Evolutionary conservation across 2,888 invertebrate genomes (phyloP).

Genomic region (Pollenia griseotomentosa): DNA sequence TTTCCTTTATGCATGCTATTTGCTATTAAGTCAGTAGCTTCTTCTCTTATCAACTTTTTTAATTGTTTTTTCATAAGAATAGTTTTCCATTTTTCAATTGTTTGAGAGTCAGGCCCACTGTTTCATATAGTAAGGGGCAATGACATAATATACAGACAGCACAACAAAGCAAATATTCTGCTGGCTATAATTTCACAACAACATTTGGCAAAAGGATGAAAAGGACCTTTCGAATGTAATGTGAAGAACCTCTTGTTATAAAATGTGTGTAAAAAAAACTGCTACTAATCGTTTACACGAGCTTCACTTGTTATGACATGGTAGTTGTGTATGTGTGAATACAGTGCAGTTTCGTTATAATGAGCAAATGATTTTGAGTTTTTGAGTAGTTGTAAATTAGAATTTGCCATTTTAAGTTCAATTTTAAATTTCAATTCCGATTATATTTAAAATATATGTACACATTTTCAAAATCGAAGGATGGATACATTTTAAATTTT

Average conservation of each 20-base stretch:
- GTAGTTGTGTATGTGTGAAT: background rate
- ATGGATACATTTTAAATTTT: too few relatives aligned
- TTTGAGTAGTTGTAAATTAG: too few relatives aligned
- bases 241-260: constrained; percentile 47
- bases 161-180: constrained; percentile 27
- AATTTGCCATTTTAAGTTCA: too few relatives aligned
- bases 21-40: too few relatives aligned
- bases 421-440: too few relatives aligned
- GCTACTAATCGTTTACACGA: constrained; percentile 43
- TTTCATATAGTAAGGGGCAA: constrained; percentile 32
- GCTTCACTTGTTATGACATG: constrained; percentile 24
- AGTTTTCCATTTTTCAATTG: background rate
- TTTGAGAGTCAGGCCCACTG: constrained; percentile 33
- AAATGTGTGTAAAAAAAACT: background rate
- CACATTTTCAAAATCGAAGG: too few relatives aligned
- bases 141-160: constrained; percentile 59
- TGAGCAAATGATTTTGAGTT: background rate
- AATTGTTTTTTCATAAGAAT: too few relatives aligned
- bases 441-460: too few relatives aligned
- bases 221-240: constrained; percentile 43
- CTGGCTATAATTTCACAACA: constrained; percentile 44
- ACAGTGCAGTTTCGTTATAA: background rate
- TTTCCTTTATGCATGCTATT: too few relatives aligned
- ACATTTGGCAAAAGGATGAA: constrained; percentile 21
- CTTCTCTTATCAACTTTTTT: too few relatives aligned